These are phyloP conservation scores for Lates japonicus DNA, from an alignment of 2,797 vertebrate species.

Conservation along the genomic window DNA sequence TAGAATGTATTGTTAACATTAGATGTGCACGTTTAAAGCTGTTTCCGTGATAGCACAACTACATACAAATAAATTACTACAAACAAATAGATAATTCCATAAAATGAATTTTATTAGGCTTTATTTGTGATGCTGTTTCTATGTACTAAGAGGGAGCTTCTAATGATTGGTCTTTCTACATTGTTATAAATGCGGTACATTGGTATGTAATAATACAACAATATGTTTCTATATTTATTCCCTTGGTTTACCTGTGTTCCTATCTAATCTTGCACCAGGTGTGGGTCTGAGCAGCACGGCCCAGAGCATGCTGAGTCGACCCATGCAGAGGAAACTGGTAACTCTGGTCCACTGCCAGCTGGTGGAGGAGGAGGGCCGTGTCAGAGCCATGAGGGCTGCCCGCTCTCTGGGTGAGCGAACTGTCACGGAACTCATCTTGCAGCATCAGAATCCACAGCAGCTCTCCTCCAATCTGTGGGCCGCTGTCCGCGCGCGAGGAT, in stretches of 20 bases:
- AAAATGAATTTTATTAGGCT: no score
- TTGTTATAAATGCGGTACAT: neutral
- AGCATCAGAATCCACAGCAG: conserved; percentile 99
- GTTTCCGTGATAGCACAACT: neutral
- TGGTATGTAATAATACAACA: neutral
- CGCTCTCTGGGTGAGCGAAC: conserved; percentile 97
- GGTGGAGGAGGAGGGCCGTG: conserved; percentile 97
- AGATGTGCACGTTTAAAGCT: neutral
- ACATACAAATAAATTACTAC: no score
- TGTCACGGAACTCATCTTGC: conserved; percentile 98
- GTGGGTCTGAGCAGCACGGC: conserved; percentile 96
- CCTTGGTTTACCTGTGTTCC: neutral
- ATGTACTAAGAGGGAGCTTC: no score
- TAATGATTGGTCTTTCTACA: neutral
- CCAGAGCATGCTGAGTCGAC: conserved; percentile 97
- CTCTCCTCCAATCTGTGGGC: conserved; percentile 99
- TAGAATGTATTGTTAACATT: neutral
- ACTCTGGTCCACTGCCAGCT: conserved; percentile 98
- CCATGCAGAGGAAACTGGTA: conserved; percentile 99
- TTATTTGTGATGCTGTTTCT: neutral
- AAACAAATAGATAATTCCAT: no score
- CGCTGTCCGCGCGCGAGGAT: conserved; percentile 96
- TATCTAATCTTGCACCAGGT: conserved; percentile 80
- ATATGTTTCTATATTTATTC: neutral
- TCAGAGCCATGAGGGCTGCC: conserved; percentile 97